Evolutionary conservation across 2,797 vertebrate species (phyloP), one percentile per base, ranked within the genome.

Genomic region (Xenentodon cancila): DNA sequence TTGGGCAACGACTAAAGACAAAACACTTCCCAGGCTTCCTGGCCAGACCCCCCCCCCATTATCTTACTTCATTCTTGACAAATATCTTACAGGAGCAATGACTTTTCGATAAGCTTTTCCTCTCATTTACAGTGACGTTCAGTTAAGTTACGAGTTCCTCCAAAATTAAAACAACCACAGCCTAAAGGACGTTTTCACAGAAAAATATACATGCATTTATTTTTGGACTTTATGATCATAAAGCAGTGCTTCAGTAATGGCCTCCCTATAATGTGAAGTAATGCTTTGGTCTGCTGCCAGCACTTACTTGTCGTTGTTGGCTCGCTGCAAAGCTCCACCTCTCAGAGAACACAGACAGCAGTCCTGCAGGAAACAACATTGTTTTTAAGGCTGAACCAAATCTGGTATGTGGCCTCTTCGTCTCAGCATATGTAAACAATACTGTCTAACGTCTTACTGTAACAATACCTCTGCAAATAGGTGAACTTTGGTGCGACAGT

Each of bases 321-420:
- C 96, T 89, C 93, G 96, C 88, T 99, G 97, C 64, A 99, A 87
- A 0, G 97, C 97, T 60, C 97, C 97, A 49, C 97, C 97, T 83
- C 97, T 93, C 64, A 99, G 86, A 0, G 96, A 96, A 82, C 97
- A 99, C 75, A 99, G 93, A 82, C 97, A 99, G 88, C 97, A 99
- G 82, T 98, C 96, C 97, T 99, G 80, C 17, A 59, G 68, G 42
- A 67, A 47, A 13, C 37, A 40, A 40, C 37, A 37, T 8, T 5
- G 3, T 3, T 5, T 40, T 40, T 15, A 40, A 5, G 4, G 13
- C 34, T 37, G 1, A 37, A 40, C 37, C 3, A 4, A 40, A 40
- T 37, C 37, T 40, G 4, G 13, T 3, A 40, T 9, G 30, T 8
- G 6, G 9, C 30, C 34, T 3, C 9, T 12, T 37, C 12, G 2